Evolutionary conservation across 53 echinoderm and acorn worm species (phyloP).

Genomic region (Holothuria scabra): DNA sequence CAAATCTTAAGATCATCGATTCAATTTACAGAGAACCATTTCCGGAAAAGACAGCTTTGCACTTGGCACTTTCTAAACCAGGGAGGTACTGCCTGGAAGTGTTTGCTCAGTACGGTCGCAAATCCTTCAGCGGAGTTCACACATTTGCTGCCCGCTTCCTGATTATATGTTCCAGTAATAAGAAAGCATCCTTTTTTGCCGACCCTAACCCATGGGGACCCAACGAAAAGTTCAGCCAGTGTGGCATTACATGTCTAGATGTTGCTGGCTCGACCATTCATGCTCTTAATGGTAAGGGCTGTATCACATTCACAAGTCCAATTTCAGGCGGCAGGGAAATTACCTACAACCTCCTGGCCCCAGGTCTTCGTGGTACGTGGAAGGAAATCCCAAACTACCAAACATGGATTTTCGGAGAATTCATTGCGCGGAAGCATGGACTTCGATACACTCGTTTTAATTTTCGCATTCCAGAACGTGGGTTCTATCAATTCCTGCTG

Average conservation of each 20-base stretch:
- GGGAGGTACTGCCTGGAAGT: constrained; percentile 28
- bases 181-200: constrained; percentile 26
- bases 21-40: constrained; percentile 30
- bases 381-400: constrained; percentile 27
- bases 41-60: constrained; percentile 14
- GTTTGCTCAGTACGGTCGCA: background rate
- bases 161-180: constrained; percentile 20
- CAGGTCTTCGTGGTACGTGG: constrained; percentile 41
- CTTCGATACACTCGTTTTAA: constrained; percentile 33
- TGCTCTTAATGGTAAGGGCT: constrained; percentile 22
- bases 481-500: constrained; percentile 37
- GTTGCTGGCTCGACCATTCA: constrained; percentile 37
- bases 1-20: constrained; percentile 36
- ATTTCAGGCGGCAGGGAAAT: constrained; percentile 15
- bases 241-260: constrained; percentile 1
- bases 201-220: constrained; percentile 44
- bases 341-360: constrained; percentile 31
- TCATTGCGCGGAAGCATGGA: constrained; percentile 12
- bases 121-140: background rate
- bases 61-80: constrained; percentile 28
- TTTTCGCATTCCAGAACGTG: constrained; percentile 22
- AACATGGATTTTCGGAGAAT: constrained; percentile 34
- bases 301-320: constrained; percentile 37
- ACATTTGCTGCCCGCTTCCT: constrained; percentile 20
- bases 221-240: background rate